These are phyloP conservation scores for Tichodroma muraria DNA, from an alignment of 2,113 vertebrate species.

Conservation along the genomic window DNA sequence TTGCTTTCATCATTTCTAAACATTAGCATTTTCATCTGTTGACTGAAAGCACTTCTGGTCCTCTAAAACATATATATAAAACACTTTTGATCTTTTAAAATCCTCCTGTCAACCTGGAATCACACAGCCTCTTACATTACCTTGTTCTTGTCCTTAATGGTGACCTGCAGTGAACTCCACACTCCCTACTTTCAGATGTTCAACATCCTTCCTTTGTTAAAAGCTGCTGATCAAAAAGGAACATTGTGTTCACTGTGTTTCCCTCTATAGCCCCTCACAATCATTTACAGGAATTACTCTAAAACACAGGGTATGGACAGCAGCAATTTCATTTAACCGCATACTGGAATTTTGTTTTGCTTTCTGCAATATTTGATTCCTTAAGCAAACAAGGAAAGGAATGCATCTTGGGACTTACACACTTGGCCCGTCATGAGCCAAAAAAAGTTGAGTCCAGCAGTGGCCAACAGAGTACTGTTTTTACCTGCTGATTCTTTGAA, in stretches of 20 bases:
- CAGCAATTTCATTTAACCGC: conserved; percentile 16
- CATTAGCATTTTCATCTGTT: conserved; percentile 24
- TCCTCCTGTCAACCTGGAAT: conserved; percentile 22
- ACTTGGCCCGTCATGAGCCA: neutral
- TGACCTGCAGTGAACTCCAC: neutral
- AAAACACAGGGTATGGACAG: conserved; percentile 3
- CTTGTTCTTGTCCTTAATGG: conserved; percentile 43
- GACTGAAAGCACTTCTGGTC: conserved; percentile 39
- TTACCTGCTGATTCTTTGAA: neutral
- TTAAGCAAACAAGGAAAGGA: neutral
- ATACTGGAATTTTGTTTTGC: neutral
- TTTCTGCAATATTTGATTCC: conserved; percentile 8
- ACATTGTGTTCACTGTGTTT: conserved; percentile 14
- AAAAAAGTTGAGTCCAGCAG: neutral
- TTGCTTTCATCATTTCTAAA: conserved; percentile 44
- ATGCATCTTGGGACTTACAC: neutral
- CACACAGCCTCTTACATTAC: conserved; percentile 31
- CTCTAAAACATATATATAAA: conserved; percentile 8
- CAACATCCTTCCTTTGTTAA: conserved; percentile 33
- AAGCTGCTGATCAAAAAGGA: conserved; percentile 50
- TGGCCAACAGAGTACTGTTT: neutral
- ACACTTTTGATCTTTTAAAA: conserved; percentile 47
- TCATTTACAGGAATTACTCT: conserved; percentile 58
- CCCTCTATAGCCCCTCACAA: conserved; percentile 14
- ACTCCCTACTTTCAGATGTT: conserved; percentile 42